Conservation (phyloP, 2,797 vertebrate genomes). For the Silurus aristotelis region DNA sequence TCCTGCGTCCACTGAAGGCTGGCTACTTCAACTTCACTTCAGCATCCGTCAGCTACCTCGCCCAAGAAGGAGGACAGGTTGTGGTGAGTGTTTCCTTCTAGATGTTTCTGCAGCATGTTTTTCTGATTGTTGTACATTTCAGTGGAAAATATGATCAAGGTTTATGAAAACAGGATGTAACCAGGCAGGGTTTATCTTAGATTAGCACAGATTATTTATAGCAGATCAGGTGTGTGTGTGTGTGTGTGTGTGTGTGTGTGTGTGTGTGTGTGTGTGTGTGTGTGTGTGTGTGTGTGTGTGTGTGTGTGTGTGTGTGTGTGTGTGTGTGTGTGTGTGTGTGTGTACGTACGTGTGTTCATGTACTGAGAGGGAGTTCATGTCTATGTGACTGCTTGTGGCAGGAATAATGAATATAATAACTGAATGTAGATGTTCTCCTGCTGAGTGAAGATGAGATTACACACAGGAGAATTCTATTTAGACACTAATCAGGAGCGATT, state of each 20-base stretch:
- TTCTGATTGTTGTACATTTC: neutral
- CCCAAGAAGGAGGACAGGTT: conserved; percentile 89
- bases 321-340: too few species aligned
- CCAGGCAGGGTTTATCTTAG: neutral
- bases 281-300: too few species aligned
- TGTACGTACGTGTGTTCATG: too few species aligned
- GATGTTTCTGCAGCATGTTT: neutral
- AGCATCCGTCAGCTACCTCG: conserved; percentile 88
- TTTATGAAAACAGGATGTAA: neutral
- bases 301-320: too few species aligned
- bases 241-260: too few species aligned
- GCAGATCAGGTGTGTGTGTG: neutral
- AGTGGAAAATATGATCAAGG: neutral
- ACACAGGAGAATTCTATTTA: neutral
- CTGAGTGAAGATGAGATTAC: too few species aligned
- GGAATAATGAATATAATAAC: neutral
- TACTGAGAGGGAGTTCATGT: too few species aligned
- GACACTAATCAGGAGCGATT: neutral
- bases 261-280: too few species aligned
- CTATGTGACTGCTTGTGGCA: too few species aligned
- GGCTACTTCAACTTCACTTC: conserved; percentile 98
- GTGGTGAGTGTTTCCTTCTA: conserved; percentile 77
- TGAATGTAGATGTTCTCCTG: neutral
- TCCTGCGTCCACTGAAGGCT: conserved; percentile 90
- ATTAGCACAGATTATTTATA: conserved; percentile 4